phyloP scores from a whole-genome alignment of 2,113 vertebrate genomes.

The Ceyx margarethae region DNA sequence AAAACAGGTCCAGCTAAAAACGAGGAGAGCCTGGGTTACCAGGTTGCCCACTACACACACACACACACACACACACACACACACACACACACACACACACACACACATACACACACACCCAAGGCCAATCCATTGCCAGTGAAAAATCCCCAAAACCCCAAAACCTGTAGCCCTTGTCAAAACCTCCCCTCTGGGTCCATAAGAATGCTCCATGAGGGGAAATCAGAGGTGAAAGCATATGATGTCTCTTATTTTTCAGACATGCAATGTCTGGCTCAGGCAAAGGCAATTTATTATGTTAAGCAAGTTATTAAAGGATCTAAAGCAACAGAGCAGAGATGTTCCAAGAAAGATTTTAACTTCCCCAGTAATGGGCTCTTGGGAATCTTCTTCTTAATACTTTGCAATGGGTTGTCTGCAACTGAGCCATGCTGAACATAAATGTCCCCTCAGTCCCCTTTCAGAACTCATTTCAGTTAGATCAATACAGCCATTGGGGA shows the following conservation, averaged over 20 bases:
- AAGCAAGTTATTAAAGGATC: constrained; percentile 29
- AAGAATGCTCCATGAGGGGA: not conserved
- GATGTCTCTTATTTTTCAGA: not conserved
- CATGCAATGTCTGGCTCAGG: not conserved
- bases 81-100: too few relatives aligned
- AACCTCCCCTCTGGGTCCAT: not conserved
- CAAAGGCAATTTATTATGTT: constrained; percentile 53
- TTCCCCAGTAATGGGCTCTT: constrained; percentile 28
- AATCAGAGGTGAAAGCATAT: not conserved
- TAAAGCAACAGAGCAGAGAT: constrained; percentile 33
- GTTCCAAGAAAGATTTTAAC: constrained; percentile 36
- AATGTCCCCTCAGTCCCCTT: constrained; percentile 20
- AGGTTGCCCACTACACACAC: not conserved
- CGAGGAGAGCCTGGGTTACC: not conserved
- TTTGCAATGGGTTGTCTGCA: not conserved
- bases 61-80: too few relatives aligned
- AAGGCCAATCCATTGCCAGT: not conserved
- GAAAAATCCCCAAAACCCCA: not conserved
- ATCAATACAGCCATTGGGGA: constrained; percentile 36
- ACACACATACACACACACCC: too few relatives aligned
- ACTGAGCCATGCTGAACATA: not conserved
- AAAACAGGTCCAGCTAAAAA: not conserved
- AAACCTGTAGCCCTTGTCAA: not conserved
- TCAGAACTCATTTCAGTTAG: not conserved
- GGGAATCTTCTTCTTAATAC: constrained; percentile 42